Conservation (phyloP, 92 coral and sea anemone genomes). For the Nematostella vectensis region DNA sequence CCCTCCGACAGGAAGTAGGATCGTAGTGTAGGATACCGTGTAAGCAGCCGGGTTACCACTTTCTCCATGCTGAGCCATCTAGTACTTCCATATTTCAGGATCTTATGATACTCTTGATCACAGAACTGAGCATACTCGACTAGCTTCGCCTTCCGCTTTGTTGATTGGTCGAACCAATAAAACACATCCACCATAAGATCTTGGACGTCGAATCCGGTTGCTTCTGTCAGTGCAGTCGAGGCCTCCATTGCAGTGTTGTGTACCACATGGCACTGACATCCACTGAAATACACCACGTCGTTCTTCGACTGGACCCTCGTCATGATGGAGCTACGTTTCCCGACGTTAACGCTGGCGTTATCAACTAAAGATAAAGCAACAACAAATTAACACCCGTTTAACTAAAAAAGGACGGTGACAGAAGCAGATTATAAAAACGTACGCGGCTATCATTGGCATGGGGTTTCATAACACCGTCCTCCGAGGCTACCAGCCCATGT, state of each 20-base stretch:
- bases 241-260: slow-evolving; percentile 45
- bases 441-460: no score
- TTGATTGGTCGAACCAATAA: slow-evolving; percentile 47
- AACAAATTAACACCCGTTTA: no score
- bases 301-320: slow-evolving; percentile 30
- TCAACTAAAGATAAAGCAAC: no score
- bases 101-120: slow-evolving; percentile 46
- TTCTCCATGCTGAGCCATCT: slow-evolving; percentile 57
- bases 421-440: no score
- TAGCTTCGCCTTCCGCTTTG: slow-evolving; percentile 36
- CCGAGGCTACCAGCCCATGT: no score
- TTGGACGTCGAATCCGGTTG: slow-evolving; percentile 39
- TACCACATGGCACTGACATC: slow-evolving; percentile 54
- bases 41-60: slow-evolving; percentile 25
- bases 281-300: slow-evolving; percentile 45
- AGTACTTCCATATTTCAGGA: slow-evolving; percentile 43
- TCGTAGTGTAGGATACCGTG: slow-evolving; percentile 35
- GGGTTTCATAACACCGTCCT: no score
- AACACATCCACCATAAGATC: slow-evolving; percentile 47
- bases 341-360: slow-evolving; percentile 48
- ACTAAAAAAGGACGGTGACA: no score
- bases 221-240: slow-evolving; percentile 25
- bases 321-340: slow-evolving; percentile 35
- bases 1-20: slow-evolving; percentile 41
- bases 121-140: slow-evolving; percentile 45